Percentiles rank a stretch among this genome's conserved stretches.
Evolutionary conservation across 2,113 vertebrate genomes (phyloP).

Genomic region (Fregetta grallaria): DNA sequence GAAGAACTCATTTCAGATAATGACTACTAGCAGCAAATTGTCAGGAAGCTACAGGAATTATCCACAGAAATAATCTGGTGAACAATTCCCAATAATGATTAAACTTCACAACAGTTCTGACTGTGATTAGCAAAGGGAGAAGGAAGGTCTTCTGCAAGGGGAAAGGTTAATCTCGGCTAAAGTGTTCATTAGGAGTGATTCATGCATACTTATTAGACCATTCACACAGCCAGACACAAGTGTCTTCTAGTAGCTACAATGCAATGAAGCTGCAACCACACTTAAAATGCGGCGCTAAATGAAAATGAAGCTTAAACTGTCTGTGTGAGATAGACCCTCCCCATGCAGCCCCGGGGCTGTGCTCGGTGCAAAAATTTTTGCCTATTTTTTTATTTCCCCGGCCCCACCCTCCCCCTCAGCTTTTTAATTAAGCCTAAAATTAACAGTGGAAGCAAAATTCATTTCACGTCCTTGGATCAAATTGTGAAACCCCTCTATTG

Average conservation of each 20-base stretch:
- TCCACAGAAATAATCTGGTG: background rate
- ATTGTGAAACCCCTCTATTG: constrained; percentile 47
- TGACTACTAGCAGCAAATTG: background rate
- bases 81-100: background rate
- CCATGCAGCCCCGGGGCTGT: background rate
- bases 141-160: background rate
- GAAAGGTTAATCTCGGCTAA: constrained; percentile 8
- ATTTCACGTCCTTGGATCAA: background rate
- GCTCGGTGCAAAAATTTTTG: background rate
- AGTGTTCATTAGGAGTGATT: constrained; percentile 23
- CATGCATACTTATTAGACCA: background rate
- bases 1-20: background rate
- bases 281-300: rapidly evolving
- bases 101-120: background rate
- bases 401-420: too few relatives aligned
- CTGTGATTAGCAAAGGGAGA: background rate
- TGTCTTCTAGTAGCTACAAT: background rate
- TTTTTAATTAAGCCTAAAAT: constrained; percentile 31
- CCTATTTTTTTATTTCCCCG: too few relatives aligned
- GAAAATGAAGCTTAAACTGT: background rate
- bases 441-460: background rate
- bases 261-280: background rate
- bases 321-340: background rate
- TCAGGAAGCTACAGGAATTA: background rate
- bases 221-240: background rate